Base-by-base conservation (phyloP, 2,113 vertebrate genomes). In the Cricetomys ansorgei region DNA sequence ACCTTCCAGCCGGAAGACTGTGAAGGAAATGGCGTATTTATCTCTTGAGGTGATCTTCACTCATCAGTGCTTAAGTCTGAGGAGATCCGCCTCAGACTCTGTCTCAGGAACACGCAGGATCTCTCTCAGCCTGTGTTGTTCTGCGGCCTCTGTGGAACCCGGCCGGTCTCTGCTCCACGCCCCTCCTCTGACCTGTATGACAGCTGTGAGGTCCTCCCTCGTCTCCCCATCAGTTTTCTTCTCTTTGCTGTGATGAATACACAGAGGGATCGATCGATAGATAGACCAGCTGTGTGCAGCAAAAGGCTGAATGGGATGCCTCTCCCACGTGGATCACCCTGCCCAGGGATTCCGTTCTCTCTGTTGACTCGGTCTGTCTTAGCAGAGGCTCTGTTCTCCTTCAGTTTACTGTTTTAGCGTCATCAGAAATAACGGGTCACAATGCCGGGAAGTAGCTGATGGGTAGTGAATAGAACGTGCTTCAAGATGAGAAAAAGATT, bases 401-500 rank as follows among this genome's bases (percentile, higher is more conserved):
- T 73, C 89, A 40, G n/a, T 59, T 69, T 77, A 48, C 73, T 85
- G 69, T 79, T 55, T 80, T 45, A 79, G 80, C 27, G 34, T 89
- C 79, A 80, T 59, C 88, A 50, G 19, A 45, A 84, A 88, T 64
- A 84, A 85, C n/a, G 73, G 87, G 64, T 86, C 72, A 89, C 29
- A 67, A 85, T 34, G 19, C 59, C 72, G 81, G 77, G 50, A 69
- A 86, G 45, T 64, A 91, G 85, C 43, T 85, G 77, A 75, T 34
- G 45, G 48, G 45, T 76, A 84, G 80, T 72, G 29, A 91, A 80
- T 3, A 53, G 75, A 80, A 95, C 72, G 34, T 88, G 57, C 64
- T 75, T 92, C 31, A 83, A 86, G 92, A 76, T 7, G 65, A 59
- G 73, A 50, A 85, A 87, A 88, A 45, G 64, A 96, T 75, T 65